Base-by-base conservation (phyloP, 1,140 invertebrate genomes). In the Drosophila sproati region DNA sequence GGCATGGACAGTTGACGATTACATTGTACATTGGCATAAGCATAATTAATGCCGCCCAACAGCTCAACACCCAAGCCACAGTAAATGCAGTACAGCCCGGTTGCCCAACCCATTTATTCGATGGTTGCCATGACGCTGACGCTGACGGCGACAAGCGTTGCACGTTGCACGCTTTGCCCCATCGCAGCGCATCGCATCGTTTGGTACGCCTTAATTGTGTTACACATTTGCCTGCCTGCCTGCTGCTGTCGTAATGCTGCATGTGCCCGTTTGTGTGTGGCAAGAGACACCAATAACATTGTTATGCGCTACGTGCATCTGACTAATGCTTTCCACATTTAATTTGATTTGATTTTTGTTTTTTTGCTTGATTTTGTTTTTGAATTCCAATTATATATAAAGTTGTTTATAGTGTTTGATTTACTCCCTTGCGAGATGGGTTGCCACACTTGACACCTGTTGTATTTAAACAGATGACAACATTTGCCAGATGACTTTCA, bases 121-220 rank as follows among this genome's bases (percentile, higher is more conserved):
- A 3, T 7, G 20, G 59, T 37, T 43, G 39, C 51, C 51, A 66
- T 66, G 56, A 47, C 56, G 56, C 12, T 12, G 12, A 12, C 12
- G 12, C 60, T 43, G 37, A 68, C 34, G 43, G 31, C 12, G 10
- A 35, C 51, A 34, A n/a, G 12, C 10, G 48, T 28, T 31, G 48
- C 3, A 3, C n/a, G 41, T 52, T 20, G 8, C 8, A 10, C 8
- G 39, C 8, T 41, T n/a, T 41, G 8, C 39, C 20, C 20, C 39
- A 41, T n/a, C 3, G 39, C 39, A 10, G 8, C 39, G 39, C 43
- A 32, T 37, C 8, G 43, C 45, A 34, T 32, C 34, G 8, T 60
- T 66, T 60, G 76, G 47, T 64, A 70, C 77, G 77, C 77, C 77
- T 67, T 76, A 71, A 78, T 78, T 78, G 77, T 78, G 77, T 76